Evolutionary conservation across 2,113 vertebrate species (phyloP), one percentile per base, ranked within the genome.

Genomic region (Pelecanoides urinatrix): DNA sequence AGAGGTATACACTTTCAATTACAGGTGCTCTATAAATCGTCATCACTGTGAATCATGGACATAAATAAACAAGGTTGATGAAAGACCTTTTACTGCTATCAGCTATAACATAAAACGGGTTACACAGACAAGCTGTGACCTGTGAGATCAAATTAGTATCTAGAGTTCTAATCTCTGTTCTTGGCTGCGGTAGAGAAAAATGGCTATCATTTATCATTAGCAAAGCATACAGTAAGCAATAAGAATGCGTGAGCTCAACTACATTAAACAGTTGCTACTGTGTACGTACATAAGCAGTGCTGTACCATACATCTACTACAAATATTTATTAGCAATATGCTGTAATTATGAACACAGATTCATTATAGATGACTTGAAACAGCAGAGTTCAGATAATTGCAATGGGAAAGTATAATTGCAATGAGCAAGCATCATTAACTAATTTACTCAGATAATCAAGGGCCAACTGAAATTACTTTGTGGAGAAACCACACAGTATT

Each of bases 51-150:
- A 94, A 82, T 74, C 76, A 92, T 8, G 18, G 86, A 44, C 82
- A 93, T 84, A 94, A 96, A 94, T 88, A 95, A 97, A 96, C 86
- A 91, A 89, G 74, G 59, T 3, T 74, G 90, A 96, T 93, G 68
- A 93, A 95, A 95, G 53, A 91, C 40, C 44, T 95, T 85, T 95
- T 93, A 66, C 44, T 87, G 62, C 86, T 79, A 94, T 95, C 85
- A 70, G 77, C 92, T 94, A 76, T 49, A 85, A 87, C 45, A 82
- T 56, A 71, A 96, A 93, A 79, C 0, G 0, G 45, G 38, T 86
- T 90, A 77, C 58, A 85, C 66, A 88, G 90, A 92, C 86, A 90
- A 96, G 79, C 62, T 93, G 81, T 91, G 84, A 96, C 88, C 96
- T 91, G 86, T 90, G 72, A 92, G 73, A 96, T 96, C 93, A 94